Conservation (phyloP, 2,888 invertebrate species). For the Leucophenga maculata region DNA sequence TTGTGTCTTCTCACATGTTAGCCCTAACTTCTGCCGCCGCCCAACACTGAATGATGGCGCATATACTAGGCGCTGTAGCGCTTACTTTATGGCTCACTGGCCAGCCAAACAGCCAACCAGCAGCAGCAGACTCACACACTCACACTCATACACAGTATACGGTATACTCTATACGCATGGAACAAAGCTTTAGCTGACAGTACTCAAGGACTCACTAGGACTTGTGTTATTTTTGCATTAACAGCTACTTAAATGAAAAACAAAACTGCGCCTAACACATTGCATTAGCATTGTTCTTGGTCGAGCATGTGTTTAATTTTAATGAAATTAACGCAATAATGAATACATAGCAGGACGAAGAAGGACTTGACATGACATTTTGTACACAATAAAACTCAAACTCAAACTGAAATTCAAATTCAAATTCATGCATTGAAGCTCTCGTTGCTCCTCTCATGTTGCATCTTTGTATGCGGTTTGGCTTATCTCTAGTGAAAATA, state of each 20-base stretch:
- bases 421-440: background rate
- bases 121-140: too few species aligned
- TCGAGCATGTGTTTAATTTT: conserved; percentile 68
- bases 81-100: too few species aligned
- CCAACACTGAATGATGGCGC: too few species aligned
- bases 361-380: background rate
- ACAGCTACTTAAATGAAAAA: conserved; percentile 18
- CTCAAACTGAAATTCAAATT: background rate
- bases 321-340: conserved; percentile 65
- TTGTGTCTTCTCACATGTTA: too few species aligned
- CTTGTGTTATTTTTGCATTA: conserved; percentile 25
- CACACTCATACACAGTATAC: too few species aligned
- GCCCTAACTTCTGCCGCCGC: too few species aligned
- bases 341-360: conserved; percentile 4
- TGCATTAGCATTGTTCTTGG: conserved; percentile 57
- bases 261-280: conserved; percentile 24
- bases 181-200: background rate
- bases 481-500: conserved; percentile 29
- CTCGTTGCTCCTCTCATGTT: background rate
- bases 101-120: too few species aligned
- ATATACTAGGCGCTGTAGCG: too few species aligned
- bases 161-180: background rate
- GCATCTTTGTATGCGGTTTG: conserved; percentile 3
- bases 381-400: background rate
- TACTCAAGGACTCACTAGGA: background rate